Base-by-base conservation (phyloP, 2,113 vertebrate genomes). In the Geococcyx californianus region DNA sequence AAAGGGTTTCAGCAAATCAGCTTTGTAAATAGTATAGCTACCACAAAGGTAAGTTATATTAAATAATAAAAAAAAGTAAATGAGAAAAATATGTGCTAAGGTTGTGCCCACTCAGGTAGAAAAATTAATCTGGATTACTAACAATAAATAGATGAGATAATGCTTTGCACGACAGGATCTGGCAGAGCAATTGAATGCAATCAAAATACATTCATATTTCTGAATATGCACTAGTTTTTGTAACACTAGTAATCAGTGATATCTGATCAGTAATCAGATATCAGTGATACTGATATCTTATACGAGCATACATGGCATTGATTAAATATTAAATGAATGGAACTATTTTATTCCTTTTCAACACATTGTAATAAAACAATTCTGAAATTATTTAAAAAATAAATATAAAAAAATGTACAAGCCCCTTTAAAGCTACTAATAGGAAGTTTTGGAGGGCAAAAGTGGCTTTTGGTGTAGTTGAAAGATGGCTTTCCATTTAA, bases 11-110 rank as follows among this genome's bases (percentile, higher is more conserved):
- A 99, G 89, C 99, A 99, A 95, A 99, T 99, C 98, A 99, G 99
- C 97, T 99, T 99, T 94, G 99, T 99, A 80, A 99, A 99, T 98
- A 99, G 99, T 94, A 99, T 99, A 84, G 99, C 99, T 97, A 99
- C 99, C 67, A 99, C 99, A 90, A 99, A 99, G 98, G 99, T 99
- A 96, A 93, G 20, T 68, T 90, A 16, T 36, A 52, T 47, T 54
- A 69, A 64, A 51, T 10, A 16, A 52, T 16, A 58, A 72, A 80
- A 89, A 93, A 73, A 68, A 29, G 23, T 25, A 52, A 80, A 49
- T 36, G 40, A 21, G 59, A 45, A 84, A 69, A 77, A 42, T 18
- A 31, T 1, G 10, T 67, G 47, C 62, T 95, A 75, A 64, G 44
- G 67, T 76, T 84, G 2, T 68, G 56, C 47, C 40, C 24, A 11